Base-by-base conservation (phyloP, 2,797 vertebrate genomes). In the Sciurus vulgaris region DNA sequence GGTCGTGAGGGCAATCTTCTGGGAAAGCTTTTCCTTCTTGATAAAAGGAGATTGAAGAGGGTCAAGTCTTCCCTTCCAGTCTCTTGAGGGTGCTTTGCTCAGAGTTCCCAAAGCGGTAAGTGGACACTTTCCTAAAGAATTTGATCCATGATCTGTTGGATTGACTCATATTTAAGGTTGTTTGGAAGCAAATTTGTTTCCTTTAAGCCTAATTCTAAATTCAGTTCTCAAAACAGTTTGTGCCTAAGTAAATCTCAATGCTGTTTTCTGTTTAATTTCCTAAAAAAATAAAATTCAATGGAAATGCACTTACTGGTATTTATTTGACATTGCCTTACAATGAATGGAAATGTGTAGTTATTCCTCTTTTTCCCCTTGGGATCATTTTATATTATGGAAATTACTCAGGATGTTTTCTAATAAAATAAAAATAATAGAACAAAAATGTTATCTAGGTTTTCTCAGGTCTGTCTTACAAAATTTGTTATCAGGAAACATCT, bases 391-490 rank as follows among this genome's bases (percentile, higher is more conserved):
- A 89, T 93, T 94, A 72, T 95, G 95, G 93, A 98, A 97, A 97
- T 89, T 93, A 97, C 87, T 79, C 97, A 96, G 93, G 24, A 93
- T 96, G 51, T 84, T 96, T 94, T 97, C 84, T 61, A 97, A 97
- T 97, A 91, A 94, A 93, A 93, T 93, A 91, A 89, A 93, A 89
- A 59, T 96, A 54, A 74, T 77, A 95, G 59, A 95, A 82, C 83
- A 97, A 91, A 76, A 93, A 86, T 87, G 86, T 98, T 98, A 98
- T 98, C 98, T 94, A 79, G 38, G 82, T 97, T 98, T 98, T 96
- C 91, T 96, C 97, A 97, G 95, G 84, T 78, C 63, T 96, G 77
- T 86, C 94, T 96, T 93, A 26, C 44, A 96, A 96, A 96, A 89
- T 79, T 94, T 94, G 90, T 86, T 88, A 85, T 72, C 0, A 83